These are phyloP conservation scores for Mycalesis mineus DNA, from an alignment of 2,888 invertebrate species.

Conservation along the genomic window DNA sequence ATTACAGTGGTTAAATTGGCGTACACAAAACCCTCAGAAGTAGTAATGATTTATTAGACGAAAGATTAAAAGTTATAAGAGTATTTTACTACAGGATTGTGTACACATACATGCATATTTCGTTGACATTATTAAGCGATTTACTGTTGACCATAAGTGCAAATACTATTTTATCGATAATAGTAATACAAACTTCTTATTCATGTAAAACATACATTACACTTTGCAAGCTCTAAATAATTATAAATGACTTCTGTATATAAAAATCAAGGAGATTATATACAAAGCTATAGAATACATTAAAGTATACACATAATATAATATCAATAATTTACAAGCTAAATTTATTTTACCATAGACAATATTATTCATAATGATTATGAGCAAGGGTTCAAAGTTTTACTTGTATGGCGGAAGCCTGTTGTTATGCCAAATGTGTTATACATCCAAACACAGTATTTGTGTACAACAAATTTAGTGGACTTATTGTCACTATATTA, in stretches of 20 bases:
- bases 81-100: conserved; percentile 44
- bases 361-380: not conserved
- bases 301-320: not conserved
- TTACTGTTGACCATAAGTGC: conserved; percentile 57
- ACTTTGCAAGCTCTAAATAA: conserved; percentile 56
- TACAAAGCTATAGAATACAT: conserved; percentile 13
- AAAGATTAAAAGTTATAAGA: conserved; percentile 18
- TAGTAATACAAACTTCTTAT: conserved; percentile 65
- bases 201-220: conserved; percentile 47
- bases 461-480: not conserved
- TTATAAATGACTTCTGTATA: conserved; percentile 42
- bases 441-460: not conserved
- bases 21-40: conserved; percentile 53
- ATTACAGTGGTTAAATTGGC: conserved; percentile 54
- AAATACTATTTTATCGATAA: conserved; percentile 59
- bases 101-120: conserved; percentile 41
- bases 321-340: not conserved
- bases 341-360: not conserved
- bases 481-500: not conserved
- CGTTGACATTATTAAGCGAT: conserved; percentile 54
- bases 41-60: conserved; percentile 15
- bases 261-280: conserved; percentile 39
- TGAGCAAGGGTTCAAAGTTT: conserved; percentile 3
- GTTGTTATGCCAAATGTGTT: not conserved
- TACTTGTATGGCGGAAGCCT: not conserved